phyloP scores from a whole-genome alignment of 2,797 vertebrate species.

The Gymnocypris eckloni region DNA sequence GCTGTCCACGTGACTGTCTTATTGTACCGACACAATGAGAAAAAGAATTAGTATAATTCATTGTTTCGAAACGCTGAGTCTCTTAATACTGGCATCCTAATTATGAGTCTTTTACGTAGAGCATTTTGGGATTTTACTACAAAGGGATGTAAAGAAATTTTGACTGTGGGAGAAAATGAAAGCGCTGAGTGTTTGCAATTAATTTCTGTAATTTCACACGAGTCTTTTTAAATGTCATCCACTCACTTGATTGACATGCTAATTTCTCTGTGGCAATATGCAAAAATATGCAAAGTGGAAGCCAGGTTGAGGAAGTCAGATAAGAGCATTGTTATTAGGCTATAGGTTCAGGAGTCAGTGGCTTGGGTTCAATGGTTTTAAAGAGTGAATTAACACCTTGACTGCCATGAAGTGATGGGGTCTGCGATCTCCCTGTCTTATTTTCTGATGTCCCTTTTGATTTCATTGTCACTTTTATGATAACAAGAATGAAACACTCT shows the following conservation, averaged over 20 bases:
- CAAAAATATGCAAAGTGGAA: conserved; percentile 72
- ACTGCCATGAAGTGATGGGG: conserved; percentile 43
- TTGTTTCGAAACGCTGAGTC: conserved; percentile 60
- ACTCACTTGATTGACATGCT: conserved; percentile 78
- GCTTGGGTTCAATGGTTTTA: conserved; percentile 66
- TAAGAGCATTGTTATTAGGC: conserved; percentile 77
- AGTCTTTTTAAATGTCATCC: conserved; percentile 79
- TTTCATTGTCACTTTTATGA: background rate
- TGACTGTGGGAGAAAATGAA: conserved; percentile 66
- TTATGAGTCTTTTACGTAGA: conserved; percentile 67
- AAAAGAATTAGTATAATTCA: conserved; percentile 57
- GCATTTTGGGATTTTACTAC: conserved; percentile 63
- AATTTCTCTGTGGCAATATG: conserved; percentile 72
- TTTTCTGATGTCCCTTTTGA: conserved; percentile 22
- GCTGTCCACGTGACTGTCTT: conserved; percentile 44
- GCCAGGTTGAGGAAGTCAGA: conserved; percentile 73
- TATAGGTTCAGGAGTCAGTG: conserved; percentile 67
- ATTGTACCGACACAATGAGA: conserved; percentile 51
- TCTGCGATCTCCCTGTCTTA: conserved; percentile 13
- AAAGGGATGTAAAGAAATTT: conserved; percentile 71
- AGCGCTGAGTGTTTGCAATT: conserved; percentile 69
- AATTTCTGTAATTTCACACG: conserved; percentile 76
- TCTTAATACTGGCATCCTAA: conserved; percentile 68
- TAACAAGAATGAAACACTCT: background rate
- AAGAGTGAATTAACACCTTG: conserved; percentile 68